Base-by-base conservation (phyloP, 2,888 invertebrate species). In the Nomada flava region DNA sequence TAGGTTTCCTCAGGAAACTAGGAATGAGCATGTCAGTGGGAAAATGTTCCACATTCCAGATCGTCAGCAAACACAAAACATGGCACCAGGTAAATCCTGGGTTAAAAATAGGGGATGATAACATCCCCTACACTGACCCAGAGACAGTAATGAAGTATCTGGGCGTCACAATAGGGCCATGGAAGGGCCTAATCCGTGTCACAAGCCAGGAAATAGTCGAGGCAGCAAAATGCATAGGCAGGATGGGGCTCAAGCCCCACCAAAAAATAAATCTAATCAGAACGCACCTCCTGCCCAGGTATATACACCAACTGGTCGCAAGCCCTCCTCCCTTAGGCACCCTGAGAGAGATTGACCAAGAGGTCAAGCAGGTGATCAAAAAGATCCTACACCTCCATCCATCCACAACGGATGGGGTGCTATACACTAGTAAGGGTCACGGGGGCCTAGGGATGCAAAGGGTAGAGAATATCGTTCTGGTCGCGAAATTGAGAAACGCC, bases 391-490 rank as follows among this genome's bases (percentile, higher is more conserved):
- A 53, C 13, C 52, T 71, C 13, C 50, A 50, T 15, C 52, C 52
- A 10, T 53, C 50, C 0, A 52, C 62, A 1, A 62, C 62, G 3
- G 52, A 62, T 42, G 71, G 62, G 0, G 3, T 71, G 0, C 1
- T 71, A 2, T 62, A 71, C 18, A 18, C 71, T 1, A 1, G 3
- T 5, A 71, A 62, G 20, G 11, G 36, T 11, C 20, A 42, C 23
- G 69, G 69, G 13, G 59, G 69, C 5, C 36, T 69, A 11, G 69
- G 69, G 7, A 5, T 69, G 5, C 36, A 9, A 29, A 23, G 57
- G n/a, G 0, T 69, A 9, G 57, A 42, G 13, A 55, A 15, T 13
- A 44, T 69, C 2, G 36, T 55, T 0, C n/a, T 18, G 0, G 1
- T 69, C 0, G 69, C 69, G 1, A 57, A 20, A 0, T 2, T 69